Base-by-base conservation (phyloP, 2,113 vertebrate species). In the Ctenodactylus gundi region DNA sequence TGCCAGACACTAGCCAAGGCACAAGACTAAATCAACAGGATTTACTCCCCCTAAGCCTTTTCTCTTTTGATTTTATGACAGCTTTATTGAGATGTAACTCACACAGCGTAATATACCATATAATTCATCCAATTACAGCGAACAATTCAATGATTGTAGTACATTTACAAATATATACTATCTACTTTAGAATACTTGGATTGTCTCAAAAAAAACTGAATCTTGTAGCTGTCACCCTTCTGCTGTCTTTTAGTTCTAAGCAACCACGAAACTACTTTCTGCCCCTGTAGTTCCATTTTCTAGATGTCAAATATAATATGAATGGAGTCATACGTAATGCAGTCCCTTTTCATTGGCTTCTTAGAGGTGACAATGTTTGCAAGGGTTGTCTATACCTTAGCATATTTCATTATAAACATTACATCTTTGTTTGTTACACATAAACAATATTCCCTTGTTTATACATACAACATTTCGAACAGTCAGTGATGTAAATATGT, bases 31-130 rank as follows among this genome's bases (percentile, higher is more conserved):
- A 49, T 51, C 29, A 84, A 84, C 57, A 72, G 27, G 21, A 44
- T 76, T 51, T 27, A 70, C 44, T 49, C 64, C 81, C 46, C 51
- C 25, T 76, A n/a, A 64, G 82, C 46, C 34, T 88, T 84, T 89
- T 92, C 36, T n/a, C 46, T 86, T 58, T 85, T 67, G 60, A 18
- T 65, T 80, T 92, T 73, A 72, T 85, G 64, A 77, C 67, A 75
- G 25, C 11, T 81, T 81, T 55, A 80, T 27, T 84, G 11, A 85
- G 21, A 46, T 39, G 41, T 36, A 89, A 94, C 25, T 94, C 41
- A 88, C 21, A 60, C 31, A 36, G 6, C 14, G 51, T 44, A 75
- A 82, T 65, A 91, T 15, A 58, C 6, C 27, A 51, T 68, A 75
- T 20, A 68, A 44, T 76, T 75, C 15, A 58, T 49, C 29, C 44